Conservation (phyloP, 2,797 vertebrate species). For the Sphenopsis melanotis region DNA sequence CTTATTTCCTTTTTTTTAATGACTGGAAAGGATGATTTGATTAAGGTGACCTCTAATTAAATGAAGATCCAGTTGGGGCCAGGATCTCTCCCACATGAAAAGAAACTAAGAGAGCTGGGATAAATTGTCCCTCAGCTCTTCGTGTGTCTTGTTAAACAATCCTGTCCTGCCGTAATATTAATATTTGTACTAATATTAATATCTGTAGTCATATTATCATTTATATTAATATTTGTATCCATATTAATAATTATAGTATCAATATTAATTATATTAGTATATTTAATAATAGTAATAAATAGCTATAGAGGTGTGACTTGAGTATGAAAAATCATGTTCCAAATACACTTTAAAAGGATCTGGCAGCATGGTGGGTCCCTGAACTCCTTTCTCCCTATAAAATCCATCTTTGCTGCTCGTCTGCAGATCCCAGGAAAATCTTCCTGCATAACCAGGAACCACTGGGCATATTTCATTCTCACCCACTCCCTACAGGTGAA, state of each 20-base stretch:
- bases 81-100: neutral
- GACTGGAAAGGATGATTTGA: neutral
- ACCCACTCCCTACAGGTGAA: rapidly evolving
- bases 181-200: too few relatives aligned
- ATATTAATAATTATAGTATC: too few relatives aligned
- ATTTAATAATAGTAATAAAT: neutral
- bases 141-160: neutral
- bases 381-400: neutral
- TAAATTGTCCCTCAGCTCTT: neutral
- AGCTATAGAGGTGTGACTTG: neutral
- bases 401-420: neutral
- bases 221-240: too few relatives aligned
- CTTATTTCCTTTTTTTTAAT: neutral
- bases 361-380: neutral
- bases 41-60: neutral
- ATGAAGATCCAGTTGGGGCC: neutral
- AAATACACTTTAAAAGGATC: neutral
- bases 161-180: neutral
- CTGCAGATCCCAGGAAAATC: neutral
- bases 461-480: neutral
- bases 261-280: too few relatives aligned
- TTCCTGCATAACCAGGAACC: neutral
- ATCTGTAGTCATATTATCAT: too few relatives aligned
- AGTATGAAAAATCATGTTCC: neutral
- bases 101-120: neutral